Base-by-base conservation (phyloP, 2,888 invertebrate species). In the Drosophila greeni region DNA sequence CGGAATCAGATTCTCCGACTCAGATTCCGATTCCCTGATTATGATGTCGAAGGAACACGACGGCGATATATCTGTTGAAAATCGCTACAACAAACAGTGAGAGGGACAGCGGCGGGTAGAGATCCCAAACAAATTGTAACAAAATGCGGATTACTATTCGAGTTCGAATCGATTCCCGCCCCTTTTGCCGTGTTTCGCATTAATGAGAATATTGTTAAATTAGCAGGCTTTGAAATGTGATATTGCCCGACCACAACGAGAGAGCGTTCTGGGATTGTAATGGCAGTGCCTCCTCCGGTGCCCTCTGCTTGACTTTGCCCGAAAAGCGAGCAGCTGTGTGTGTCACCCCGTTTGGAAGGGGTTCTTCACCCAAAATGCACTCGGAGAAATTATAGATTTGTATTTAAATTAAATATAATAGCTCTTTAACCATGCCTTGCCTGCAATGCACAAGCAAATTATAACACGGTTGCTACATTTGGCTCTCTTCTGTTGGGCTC, bases 171-270 rank as follows among this genome's bases (percentile, higher is more conserved):
- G 65, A 58, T 68, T 64, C 56, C 66, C 53, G 52, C 60, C 70
- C 55, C 62, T 59, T 49, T 53, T 53, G 43, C 52, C 67, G 29
- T 57, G 84, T 68, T 84, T 84, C 76, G 78, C 84, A 87, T 86
- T 86, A 86, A 86, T 87, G 87, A 85, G 87, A 86, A 87, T 87
- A 86, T 86, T 87, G 86, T 86, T 87, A 86, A 86, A 86, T 86
- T 87, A 85, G 85, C 79, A 76, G 87, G 81, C 84, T 87, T 84
- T 86, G 86, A 86, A 86, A 86, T 87, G 86, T 79, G 87, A 86
- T 86, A 86, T 82, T 54, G 85, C 82, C 84, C 84, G 72, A 85
- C 82, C 84, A 84, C 82, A 84, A 45, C 66, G 59, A 49, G 45
- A 14, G 23, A 12, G 18, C 14, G 29, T 18, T 8, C 45, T 31